Evolutionary conservation across 2,797 vertebrate genomes (phyloP).

Genomic region (Triplophysa yarkandensis): DNA sequence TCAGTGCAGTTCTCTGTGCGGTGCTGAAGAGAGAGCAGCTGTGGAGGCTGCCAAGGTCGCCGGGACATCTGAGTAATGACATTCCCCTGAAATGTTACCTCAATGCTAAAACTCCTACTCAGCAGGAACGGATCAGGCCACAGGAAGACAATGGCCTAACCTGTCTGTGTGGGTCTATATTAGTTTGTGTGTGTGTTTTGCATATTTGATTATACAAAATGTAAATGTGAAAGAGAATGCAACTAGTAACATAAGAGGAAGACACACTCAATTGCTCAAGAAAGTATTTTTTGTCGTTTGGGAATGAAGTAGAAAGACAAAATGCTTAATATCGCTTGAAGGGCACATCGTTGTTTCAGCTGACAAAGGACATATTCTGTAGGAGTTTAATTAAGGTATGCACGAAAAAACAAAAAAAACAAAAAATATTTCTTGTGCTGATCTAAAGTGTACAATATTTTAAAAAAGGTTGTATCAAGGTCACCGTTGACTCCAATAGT

Average conservation of each 20-base stretch:
- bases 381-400: no score
- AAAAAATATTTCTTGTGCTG: no score
- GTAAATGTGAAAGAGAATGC: constrained; percentile 17
- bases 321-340: no score
- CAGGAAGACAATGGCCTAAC: constrained; percentile 53
- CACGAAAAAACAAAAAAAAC: no score
- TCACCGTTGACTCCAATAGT: no score
- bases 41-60: constrained; percentile 68
- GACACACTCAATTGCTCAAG: background rate
- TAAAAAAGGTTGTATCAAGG: no score
- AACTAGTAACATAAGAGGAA: constrained; percentile 40
- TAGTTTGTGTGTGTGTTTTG: constrained; percentile 20
- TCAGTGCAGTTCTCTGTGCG: background rate
- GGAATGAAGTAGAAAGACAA: no score
- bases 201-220: background rate
- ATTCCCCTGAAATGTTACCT: constrained; percentile 73
- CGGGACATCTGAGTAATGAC: constrained; percentile 69
- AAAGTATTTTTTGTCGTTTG: background rate
- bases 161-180: constrained; percentile 32
- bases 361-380: background rate
- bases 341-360: background rate
- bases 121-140: constrained; percentile 59
- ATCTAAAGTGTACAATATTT: no score
- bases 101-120: constrained; percentile 60
- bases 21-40: constrained; percentile 54